Evolutionary conservation across 2,888 invertebrate species (phyloP).

Genomic region (Tetanocera ferruginea): DNA sequence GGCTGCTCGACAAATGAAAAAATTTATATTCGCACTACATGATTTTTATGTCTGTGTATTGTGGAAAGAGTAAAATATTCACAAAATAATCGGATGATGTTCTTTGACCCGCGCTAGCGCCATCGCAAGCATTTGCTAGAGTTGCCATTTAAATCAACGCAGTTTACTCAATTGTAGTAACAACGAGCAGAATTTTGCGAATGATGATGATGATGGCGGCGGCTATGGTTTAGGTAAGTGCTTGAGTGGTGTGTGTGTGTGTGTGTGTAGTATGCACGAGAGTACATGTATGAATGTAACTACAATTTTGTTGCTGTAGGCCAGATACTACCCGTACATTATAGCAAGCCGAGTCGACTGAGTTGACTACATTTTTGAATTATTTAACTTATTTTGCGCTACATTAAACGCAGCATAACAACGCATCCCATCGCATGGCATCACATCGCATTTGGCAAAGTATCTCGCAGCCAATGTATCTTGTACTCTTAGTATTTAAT

Average conservation of each 20-base stretch:
- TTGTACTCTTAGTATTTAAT: conserved; percentile 1
- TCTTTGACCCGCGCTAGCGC: background rate
- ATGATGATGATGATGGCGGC: background rate
- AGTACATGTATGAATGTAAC: background rate
- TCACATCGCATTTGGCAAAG: conserved; percentile 12
- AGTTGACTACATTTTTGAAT: conserved; percentile 48
- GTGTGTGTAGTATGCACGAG: background rate
- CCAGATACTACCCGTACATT: conserved; percentile 38
- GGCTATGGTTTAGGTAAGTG: background rate
- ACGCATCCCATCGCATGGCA: conserved; percentile 1
- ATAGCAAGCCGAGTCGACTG: background rate
- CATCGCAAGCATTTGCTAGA: conserved; percentile 5
- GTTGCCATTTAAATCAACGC: conserved; percentile 61
- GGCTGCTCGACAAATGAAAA: conserved; percentile 14
- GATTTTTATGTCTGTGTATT: conserved; percentile 31
- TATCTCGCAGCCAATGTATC: conserved; percentile 3
- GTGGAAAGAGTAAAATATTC: conserved; percentile 24
- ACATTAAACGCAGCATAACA: conserved; percentile 52
- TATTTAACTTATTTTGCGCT: conserved; percentile 60
- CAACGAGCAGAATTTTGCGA: conserved; percentile 19
- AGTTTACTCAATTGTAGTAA: conserved; percentile 60
- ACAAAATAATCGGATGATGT: conserved; percentile 15
- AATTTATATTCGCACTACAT: conserved; percentile 33
- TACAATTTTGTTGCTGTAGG: conserved; percentile 41
- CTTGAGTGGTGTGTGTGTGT: background rate